These are phyloP conservation scores for Chondrilla cf. caribensis DNA, from an alignment of 37 sponge, comb jelly and placozoan species.

Conservation along the genomic window DNA sequence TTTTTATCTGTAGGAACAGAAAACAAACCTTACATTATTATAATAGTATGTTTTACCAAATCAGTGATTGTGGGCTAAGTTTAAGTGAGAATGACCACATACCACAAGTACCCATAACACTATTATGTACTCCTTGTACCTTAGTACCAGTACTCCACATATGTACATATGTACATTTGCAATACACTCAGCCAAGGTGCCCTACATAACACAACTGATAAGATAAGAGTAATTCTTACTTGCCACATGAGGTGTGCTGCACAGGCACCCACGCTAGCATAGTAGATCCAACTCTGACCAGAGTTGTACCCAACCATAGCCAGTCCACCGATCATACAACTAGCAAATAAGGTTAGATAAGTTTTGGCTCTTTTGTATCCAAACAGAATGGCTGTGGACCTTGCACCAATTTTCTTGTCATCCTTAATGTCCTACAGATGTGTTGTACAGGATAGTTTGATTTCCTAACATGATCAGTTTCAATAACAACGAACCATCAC, in stretches of 20 bases:
- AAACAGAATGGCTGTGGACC: slow-evolving; percentile 60
- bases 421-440: slow-evolving; percentile 57
- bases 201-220: not conserved
- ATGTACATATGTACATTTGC: too few relatives aligned
- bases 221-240: slow-evolving; percentile 16
- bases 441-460: not conserved
- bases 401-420: slow-evolving; percentile 49
- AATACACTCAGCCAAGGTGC: too few relatives aligned
- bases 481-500: not conserved
- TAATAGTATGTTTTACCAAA: too few relatives aligned
- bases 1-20: slow-evolving; percentile 24
- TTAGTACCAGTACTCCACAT: too few relatives aligned
- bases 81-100: too few relatives aligned
- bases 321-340: slow-evolving; percentile 8
- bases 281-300: slow-evolving; percentile 39
- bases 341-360: slow-evolving; percentile 31
- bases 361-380: slow-evolving; percentile 31
- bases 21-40: not conserved
- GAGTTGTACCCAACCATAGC: slow-evolving; percentile 19
- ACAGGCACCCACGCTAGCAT: slow-evolving; percentile 10
- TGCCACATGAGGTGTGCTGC: slow-evolving; percentile 30
- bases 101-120: too few relatives aligned
- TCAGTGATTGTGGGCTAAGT: too few relatives aligned
- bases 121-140: too few relatives aligned
- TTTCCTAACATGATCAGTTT: not conserved